Percentiles rank a stretch among this genome's conserved stretches.
Conservation (phyloP, 2,797 vertebrate species). For the Chiroxiphia lanceolata region DNA sequence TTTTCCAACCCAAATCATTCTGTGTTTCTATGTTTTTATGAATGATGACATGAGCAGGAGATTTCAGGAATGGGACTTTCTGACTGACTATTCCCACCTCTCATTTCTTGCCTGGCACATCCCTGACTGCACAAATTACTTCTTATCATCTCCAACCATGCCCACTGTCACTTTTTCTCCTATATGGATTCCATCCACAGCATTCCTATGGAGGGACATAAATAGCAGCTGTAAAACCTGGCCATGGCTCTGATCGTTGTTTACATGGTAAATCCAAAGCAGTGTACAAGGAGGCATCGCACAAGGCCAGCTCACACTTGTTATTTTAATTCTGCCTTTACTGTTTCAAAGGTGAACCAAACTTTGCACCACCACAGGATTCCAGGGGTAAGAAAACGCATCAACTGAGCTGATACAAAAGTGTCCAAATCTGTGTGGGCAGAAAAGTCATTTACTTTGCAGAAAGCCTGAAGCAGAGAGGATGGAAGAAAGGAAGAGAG, state of each 20-base stretch:
- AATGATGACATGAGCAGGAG: neutral
- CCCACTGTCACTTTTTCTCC: neutral
- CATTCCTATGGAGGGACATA: neutral
- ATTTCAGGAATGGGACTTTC: neutral
- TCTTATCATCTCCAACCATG: neutral
- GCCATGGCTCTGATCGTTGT: fast-evolving
- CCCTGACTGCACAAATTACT: neutral
- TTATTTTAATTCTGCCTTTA: neutral
- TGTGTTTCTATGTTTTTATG: neutral
- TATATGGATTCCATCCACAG: neutral
- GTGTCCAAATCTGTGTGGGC: neutral
- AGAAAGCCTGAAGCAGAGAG: neutral
- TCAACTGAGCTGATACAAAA: neutral
- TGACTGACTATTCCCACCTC: neutral
- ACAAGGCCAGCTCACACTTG: neutral
- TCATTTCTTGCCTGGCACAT: neutral
- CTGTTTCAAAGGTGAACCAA: neutral
- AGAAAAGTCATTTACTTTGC: neutral
- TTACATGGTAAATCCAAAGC: neutral
- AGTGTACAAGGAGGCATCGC: neutral
- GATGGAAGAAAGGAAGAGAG: neutral
- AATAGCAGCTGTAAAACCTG: neutral
- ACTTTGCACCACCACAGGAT: fast-evolving
- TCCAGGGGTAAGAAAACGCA: neutral
- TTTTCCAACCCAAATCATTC: neutral